Evolutionary conservation across 2,113 vertebrate genomes (phyloP).

Genomic region (Otus sunia): DNA sequence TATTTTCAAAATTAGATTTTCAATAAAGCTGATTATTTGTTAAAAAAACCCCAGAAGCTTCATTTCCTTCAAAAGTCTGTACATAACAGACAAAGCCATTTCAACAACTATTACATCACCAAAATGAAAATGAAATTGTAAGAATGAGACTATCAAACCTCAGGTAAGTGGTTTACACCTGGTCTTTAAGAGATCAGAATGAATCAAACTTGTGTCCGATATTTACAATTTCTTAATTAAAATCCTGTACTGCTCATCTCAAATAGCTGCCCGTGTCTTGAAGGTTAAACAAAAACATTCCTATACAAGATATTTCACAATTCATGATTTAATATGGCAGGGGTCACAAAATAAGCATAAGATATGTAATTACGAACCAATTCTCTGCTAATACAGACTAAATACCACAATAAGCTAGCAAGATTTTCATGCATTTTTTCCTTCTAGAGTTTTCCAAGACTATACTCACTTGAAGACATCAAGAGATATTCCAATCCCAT

Average conservation of each 20-base stretch:
- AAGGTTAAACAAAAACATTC: not conserved
- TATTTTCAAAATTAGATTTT: not conserved
- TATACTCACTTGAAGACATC: not conserved
- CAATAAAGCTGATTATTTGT: not conserved
- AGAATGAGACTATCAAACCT: not conserved
- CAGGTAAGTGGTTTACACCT: not conserved
- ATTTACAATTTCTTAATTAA: not conserved
- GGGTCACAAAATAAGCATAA: not conserved
- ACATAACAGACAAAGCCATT: not conserved
- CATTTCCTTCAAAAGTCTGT: not conserved
- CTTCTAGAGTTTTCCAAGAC: not conserved
- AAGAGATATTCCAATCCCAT: not conserved
- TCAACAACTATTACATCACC: not conserved
- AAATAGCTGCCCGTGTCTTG: not conserved
- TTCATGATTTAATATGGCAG: not conserved
- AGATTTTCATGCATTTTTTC: not conserved
- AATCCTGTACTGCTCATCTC: not conserved
- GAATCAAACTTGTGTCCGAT: not conserved
- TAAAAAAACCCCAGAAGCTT: not conserved
- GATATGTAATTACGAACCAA: not conserved
- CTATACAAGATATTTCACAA: not conserved
- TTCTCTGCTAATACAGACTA: not conserved
- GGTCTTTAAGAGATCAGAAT: not conserved
- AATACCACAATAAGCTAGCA: not conserved
- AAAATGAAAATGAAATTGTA: not conserved